Base-by-base conservation (phyloP, 2,888 invertebrate genomes). In the Drosophila nigricruria region DNA sequence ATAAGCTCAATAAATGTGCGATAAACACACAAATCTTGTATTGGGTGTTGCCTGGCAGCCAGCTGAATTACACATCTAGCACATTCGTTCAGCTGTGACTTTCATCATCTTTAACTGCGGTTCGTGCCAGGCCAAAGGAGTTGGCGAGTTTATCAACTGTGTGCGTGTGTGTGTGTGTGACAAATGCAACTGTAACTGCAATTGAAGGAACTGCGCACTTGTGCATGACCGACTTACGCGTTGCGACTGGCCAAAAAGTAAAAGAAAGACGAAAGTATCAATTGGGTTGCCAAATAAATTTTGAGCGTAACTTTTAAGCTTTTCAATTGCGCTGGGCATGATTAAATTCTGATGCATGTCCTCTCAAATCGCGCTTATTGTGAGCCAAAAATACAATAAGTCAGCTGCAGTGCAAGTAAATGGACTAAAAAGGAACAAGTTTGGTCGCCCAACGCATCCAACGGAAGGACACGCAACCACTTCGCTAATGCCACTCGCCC, bases 301-400 rank as follows among this genome's bases (percentile, higher is more conserved):
- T 40, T 40, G 50, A 67, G 38, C 43, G 25, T 36, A 65, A 77
- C 59, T 62, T 71, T 64, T 63, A 73, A 61, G 60, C 56, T 81
- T 71, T 79, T 77, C 70, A 73, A 73, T 79, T 54, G 78, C 59
- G 62, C 72, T 75, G 71, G 75, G 76, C 76, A 84, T 87, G 83
- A 84, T 84, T 88, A 85, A 88, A 84, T 84, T 88, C 69, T 72
- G 64, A 88, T 88, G 79, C 73, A 70, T 72, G 70, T 68, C 45
- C 45, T 34, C 45, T 42, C n/a, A 16, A 42, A 38, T 61, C 32
- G 52, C 62, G 36, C 58, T 58, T 36, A 61, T 65, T 36, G 25
- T 27, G 27, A 8, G 32, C 56, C 69, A 58, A 70, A 68, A 69
- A 65, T 65, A 70, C 83, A 86, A 79, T 77, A 73, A 84, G 80